Conservation (phyloP, 2,888 invertebrate genomes). For the Xanthia icteritia region DNA sequence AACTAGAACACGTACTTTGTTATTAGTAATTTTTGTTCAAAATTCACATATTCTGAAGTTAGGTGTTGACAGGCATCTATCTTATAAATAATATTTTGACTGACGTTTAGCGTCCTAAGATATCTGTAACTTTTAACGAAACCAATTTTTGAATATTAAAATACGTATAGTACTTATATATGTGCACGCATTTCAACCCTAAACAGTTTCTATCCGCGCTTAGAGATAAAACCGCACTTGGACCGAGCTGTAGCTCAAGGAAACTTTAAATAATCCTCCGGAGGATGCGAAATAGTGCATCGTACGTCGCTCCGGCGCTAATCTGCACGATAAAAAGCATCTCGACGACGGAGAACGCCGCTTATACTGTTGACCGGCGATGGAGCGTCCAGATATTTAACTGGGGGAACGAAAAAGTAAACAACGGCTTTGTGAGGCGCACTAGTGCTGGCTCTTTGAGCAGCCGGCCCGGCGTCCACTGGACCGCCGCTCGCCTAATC, state of each 20-base stretch:
- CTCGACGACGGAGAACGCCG: conserved; percentile 70
- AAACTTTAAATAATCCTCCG: conserved; percentile 81
- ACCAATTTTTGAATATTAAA: background rate
- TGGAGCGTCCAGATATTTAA: conserved; percentile 82
- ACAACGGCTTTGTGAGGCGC: conserved; percentile 77
- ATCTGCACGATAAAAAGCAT: conserved; percentile 82
- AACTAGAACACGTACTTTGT: background rate
- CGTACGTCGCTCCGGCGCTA: conserved; percentile 76
- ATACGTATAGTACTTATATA: background rate
- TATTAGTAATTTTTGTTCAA: background rate
- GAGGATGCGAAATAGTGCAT: conserved; percentile 80
- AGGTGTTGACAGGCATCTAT: background rate
- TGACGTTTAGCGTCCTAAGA: background rate
- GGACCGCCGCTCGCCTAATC: conserved; percentile 73
- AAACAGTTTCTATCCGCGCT: conserved; percentile 15
- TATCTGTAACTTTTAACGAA: background rate
- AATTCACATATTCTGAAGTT: background rate
- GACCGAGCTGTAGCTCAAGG: conserved; percentile 62
- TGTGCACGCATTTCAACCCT: conserved; percentile 28
- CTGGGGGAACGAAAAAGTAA: conserved; percentile 80
- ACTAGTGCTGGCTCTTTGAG: conserved; percentile 69
- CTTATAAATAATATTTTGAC: background rate
- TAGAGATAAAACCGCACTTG: conserved; percentile 41
- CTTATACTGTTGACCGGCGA: conserved; percentile 82
- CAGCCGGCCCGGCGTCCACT: conserved; percentile 61